These are phyloP conservation scores for Leucoraja ocellata DNA, from an alignment of 2,797 vertebrate species.

Conservation along the genomic window DNA sequence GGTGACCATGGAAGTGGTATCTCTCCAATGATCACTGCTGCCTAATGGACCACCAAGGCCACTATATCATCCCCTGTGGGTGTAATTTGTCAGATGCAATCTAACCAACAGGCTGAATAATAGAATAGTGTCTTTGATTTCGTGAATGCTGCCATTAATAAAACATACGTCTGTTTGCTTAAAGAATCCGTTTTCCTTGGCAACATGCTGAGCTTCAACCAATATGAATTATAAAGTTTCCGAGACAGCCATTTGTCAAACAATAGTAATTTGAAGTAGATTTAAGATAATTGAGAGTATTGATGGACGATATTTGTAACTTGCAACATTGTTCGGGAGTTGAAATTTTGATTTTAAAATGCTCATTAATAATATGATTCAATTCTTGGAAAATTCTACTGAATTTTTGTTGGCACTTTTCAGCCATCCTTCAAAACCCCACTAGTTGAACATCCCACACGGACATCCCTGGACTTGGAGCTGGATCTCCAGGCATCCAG, in stretches of 20 bases:
- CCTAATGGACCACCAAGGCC: too few species aligned
- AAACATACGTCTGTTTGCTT: neutral
- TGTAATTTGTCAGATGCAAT: neutral
- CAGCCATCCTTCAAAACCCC: conserved; percentile 82
- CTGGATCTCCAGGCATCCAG: conserved; percentile 98
- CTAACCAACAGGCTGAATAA: neutral
- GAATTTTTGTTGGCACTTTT: neutral
- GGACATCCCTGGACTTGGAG: conserved; percentile 98
- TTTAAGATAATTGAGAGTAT: neutral
- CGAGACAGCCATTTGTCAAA: neutral
- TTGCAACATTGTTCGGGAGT: neutral
- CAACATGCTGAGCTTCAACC: neutral
- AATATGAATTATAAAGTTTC: neutral
- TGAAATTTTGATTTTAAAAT: neutral
- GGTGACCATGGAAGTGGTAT: too few species aligned
- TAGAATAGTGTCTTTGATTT: conserved; percentile 5
- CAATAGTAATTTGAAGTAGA: neutral
- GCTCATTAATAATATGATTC: neutral
- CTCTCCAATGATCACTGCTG: too few species aligned
- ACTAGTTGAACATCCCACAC: conserved; percentile 83
- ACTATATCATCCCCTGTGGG: neutral
- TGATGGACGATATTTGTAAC: neutral
- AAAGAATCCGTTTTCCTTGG: neutral
- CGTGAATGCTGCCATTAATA: neutral
- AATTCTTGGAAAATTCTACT: neutral